These are phyloP conservation scores for Drosophila orena DNA, from an alignment of 1,140 invertebrate genomes.

Conservation along the genomic window DNA sequence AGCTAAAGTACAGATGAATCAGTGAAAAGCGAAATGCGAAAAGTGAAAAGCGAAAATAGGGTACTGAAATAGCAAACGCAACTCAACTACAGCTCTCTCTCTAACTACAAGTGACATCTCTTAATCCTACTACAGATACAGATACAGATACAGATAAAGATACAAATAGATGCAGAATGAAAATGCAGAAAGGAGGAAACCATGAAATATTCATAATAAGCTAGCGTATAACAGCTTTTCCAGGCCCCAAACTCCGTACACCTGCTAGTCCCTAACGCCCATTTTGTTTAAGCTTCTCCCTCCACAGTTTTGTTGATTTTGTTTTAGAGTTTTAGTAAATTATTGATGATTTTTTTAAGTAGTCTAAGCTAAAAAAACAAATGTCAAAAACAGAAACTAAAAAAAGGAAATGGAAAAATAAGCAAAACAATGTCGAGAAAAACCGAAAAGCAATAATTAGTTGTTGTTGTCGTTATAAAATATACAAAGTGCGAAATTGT, in stretches of 20 bases:
- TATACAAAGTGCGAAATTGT: constrained; percentile 59
- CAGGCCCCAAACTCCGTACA: background rate
- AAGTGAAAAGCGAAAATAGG: constrained; percentile 18
- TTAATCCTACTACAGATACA: constrained; percentile 64
- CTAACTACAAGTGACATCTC: constrained; percentile 77
- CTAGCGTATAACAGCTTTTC: constrained; percentile 58
- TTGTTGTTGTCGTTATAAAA: constrained; percentile 81
- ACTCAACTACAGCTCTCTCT: constrained; percentile 73
- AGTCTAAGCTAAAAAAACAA: constrained; percentile 55
- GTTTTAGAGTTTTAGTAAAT: constrained; percentile 80
- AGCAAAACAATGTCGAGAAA: constrained; percentile 63
- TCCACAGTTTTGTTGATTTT: constrained; percentile 75
- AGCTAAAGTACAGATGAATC: constrained; percentile 5
- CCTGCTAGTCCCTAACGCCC: constrained; percentile 43
- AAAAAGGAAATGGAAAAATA: constrained; percentile 48
- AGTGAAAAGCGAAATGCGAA: constrained; percentile 11
- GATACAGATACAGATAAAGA: constrained; percentile 49
- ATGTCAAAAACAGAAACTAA: constrained; percentile 22
- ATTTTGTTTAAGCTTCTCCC: constrained; percentile 65
- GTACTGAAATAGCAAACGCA: constrained; percentile 30
- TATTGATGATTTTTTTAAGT: constrained; percentile 73
- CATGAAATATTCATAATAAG: constrained; percentile 78
- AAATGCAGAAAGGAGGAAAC: constrained; percentile 22
- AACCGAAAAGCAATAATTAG: constrained; percentile 83
- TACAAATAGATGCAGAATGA: constrained; percentile 55